Evolutionary conservation across 1,140 invertebrate genomes (phyloP).

Genomic region (Amphibalanus amphitrite): DNA sequence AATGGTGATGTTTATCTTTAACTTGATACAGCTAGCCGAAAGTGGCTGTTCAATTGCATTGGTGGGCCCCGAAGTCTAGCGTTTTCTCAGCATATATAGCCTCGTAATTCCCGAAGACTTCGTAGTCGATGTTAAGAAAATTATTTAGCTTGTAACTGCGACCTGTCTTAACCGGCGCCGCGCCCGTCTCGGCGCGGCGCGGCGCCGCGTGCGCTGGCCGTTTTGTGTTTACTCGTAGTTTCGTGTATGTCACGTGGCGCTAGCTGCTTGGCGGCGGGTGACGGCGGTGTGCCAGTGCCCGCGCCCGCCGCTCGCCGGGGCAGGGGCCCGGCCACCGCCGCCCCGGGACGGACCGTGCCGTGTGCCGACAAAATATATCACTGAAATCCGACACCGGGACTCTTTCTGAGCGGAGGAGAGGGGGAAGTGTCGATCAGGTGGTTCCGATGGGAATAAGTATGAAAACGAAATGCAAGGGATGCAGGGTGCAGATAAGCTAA

Average conservation of each 20-base stretch:
- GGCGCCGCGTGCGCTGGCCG: neutral
- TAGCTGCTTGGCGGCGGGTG: neutral
- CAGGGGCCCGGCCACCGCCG: no score
- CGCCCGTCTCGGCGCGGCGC: no score
- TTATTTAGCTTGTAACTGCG: neutral
- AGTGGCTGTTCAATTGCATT: neutral
- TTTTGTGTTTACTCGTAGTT: neutral
- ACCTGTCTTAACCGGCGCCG: neutral
- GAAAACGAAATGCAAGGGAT: no score
- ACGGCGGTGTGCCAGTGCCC: neutral
- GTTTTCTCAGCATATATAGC: neutral
- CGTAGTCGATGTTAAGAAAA: neutral
- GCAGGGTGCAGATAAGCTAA: no score
- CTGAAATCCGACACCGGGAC: no score
- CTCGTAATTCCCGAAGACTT: conserved; percentile 1
- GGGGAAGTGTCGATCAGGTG: no score
- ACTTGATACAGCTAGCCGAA: neutral
- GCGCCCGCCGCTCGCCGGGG: no score
- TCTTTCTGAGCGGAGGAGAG: no score
- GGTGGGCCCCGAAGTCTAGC: neutral
- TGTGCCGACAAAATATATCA: no score
- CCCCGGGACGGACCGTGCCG: no score
- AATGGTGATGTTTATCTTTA: conserved; percentile 1
- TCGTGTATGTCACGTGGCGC: neutral
- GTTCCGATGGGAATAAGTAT: no score